Conservation (phyloP, 2,113 vertebrate genomes). For the Emydura subglobosa region DNA sequence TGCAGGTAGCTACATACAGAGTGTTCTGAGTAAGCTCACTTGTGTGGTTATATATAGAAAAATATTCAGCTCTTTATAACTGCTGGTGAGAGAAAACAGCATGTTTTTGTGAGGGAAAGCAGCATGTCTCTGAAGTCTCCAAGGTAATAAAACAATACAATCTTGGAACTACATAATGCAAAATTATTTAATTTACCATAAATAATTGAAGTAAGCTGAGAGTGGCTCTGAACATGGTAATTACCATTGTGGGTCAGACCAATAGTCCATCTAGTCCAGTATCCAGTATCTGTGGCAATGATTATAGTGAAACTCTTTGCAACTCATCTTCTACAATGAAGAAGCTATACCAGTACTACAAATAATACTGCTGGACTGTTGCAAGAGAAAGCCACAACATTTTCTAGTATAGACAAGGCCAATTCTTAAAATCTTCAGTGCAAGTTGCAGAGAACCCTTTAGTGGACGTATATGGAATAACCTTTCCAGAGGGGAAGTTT, state of each 20-base stretch:
- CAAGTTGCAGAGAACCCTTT: not conserved
- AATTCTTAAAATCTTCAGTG: not conserved
- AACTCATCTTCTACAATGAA: not conserved
- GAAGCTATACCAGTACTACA: rapidly evolving
- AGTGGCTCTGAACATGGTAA: not conserved
- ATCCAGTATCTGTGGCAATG: not conserved
- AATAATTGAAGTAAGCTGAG: not conserved
- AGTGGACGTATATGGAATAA: not conserved
- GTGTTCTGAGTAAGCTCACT: not conserved
- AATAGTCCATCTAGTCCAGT: not conserved
- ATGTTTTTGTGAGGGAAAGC: not conserved
- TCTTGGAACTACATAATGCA: not conserved
- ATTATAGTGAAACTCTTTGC: not conserved
- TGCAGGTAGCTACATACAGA: not conserved
- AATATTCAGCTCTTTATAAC: not conserved
- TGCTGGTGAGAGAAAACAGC: not conserved
- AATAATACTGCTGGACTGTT: not conserved
- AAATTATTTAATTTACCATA: not conserved
- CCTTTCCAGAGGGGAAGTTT: not conserved
- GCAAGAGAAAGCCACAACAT: not conserved
- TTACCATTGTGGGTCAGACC: rapidly evolving
- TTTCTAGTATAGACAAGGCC: not conserved
- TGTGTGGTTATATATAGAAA: not conserved
- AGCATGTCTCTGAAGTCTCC: not conserved
- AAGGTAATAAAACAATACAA: not conserved